These are phyloP conservation scores for Apoda limacodes DNA, from an alignment of 2,888 invertebrate species.

Conservation along the genomic window DNA sequence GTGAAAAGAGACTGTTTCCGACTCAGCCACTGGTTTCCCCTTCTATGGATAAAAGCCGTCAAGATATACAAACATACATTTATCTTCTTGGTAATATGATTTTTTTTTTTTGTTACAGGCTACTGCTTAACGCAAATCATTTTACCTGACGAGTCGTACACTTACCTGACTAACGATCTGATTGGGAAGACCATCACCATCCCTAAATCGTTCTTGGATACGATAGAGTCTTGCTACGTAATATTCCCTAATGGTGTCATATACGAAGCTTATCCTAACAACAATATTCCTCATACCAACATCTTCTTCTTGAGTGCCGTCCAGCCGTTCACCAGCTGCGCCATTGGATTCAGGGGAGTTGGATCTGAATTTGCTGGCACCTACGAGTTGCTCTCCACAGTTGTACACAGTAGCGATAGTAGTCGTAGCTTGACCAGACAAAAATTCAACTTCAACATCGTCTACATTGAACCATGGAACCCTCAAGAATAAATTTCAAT, in stretches of 20 bases:
- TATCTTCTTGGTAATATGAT: too few relatives aligned
- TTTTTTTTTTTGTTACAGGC: slow-evolving; percentile 22
- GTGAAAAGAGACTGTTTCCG: too few relatives aligned
- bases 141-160: slow-evolving; percentile 23
- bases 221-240: slow-evolving; percentile 28
- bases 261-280: slow-evolving; percentile 29
- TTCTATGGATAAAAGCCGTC: too few relatives aligned
- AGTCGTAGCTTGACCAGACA: slow-evolving; percentile 26
- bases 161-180: slow-evolving; percentile 25
- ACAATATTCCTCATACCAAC: slow-evolving; percentile 20
- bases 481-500: too few relatives aligned
- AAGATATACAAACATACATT: too few relatives aligned
- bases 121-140: slow-evolving; percentile 22
- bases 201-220: slow-evolving; percentile 26
- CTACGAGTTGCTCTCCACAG: slow-evolving; percentile 32
- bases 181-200: slow-evolving; percentile 26
- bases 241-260: slow-evolving; percentile 28
- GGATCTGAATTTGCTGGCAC: slow-evolving; percentile 27
- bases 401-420: slow-evolving; percentile 20
- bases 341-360: slow-evolving; percentile 25
- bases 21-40: too few relatives aligned
- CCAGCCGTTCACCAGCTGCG: slow-evolving; percentile 27
- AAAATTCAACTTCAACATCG: slow-evolving; percentile 29
- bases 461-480: slow-evolving; percentile 10
- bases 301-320: slow-evolving; percentile 17